Base-by-base conservation (phyloP, 1,140 invertebrate species). In the Paralvinella palmiformis region DNA sequence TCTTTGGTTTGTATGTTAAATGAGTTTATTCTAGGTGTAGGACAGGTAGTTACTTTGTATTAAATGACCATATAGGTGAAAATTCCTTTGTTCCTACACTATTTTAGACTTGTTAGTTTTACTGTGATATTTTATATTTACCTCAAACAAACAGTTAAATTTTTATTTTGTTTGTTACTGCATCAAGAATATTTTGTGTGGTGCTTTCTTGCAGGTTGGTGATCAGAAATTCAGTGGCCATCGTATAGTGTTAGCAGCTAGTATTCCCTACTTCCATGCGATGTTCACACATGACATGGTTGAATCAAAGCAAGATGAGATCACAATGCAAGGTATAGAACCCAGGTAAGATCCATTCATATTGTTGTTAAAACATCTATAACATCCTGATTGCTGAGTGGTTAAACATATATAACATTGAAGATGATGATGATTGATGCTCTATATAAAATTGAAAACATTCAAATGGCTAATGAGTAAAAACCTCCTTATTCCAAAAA, bases 251-350 rank as follows among this genome's bases (percentile, higher is more conserved):
- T 80, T 95, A 41, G 89, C 91, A 22, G 88, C 90, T 4, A 91
- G 89, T 22, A 91, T 94, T 74, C 92, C 92, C 13, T 95, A 94
- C 77, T 95, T 94, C 78, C 85, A 91, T 81, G 91, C 88, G 17
- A 94, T 95, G 92, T 94, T 95, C 78, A 89, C 89, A 17, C 87
- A 89, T 79, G 89, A 93, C 75, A 92, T 94, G 90, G 84, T 88
- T 0, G 92, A 94, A 80, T 88, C 88, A 67, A 88, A 89, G 68
- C 88, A 90, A 72, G 87, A 86, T 72, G 89, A 91, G 74, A 91
- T 94, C 48, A 87, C 85, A 58, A 87, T 94, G 76, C 86, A 90
- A 75, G 89, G 88, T 69, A 88, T 91, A 69, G 90, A 92, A 72
- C 84, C 89, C 58, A 83, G 83, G 88, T 90, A 83, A 82, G 83